Evolutionary conservation across 1,140 invertebrate species (phyloP).

Genomic region (Neocloeon triangulifer): DNA sequence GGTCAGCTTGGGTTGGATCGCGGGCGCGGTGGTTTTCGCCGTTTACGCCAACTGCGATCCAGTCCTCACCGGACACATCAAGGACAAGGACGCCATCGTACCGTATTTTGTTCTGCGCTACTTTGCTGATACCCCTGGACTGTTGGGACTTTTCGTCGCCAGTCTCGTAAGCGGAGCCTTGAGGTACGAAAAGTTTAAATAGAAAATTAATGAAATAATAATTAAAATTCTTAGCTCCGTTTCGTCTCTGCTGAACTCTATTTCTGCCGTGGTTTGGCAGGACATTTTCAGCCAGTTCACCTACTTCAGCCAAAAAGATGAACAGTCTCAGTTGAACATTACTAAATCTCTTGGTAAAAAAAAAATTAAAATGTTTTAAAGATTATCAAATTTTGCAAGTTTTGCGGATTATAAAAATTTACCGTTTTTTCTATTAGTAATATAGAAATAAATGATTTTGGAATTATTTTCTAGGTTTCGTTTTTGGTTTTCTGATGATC

Average conservation of each 20-base stretch:
- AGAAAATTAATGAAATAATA: not conserved
- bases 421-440: too few relatives aligned
- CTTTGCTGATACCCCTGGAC: slow-evolving; percentile 14
- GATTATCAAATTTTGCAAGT: too few relatives aligned
- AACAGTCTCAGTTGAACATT: slow-evolving; percentile 5
- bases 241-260: slow-evolving; percentile 20
- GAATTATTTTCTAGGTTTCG: too few relatives aligned
- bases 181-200: slow-evolving; percentile 15
- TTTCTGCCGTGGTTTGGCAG: slow-evolving; percentile 21
- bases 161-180: slow-evolving; percentile 21
- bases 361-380: too few relatives aligned
- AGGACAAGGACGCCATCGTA: slow-evolving; percentile 14
- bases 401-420: too few relatives aligned
- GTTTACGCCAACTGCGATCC: slow-evolving; percentile 22
- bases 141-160: slow-evolving; percentile 23
- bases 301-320: slow-evolving; percentile 6
- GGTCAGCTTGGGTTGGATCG: slow-evolving; percentile 6
- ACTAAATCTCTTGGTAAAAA: slow-evolving; percentile 9
- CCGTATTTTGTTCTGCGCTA: too few relatives aligned
- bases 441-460: too few relatives aligned
- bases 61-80: slow-evolving; percentile 11
- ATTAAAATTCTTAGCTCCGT: too few relatives aligned
- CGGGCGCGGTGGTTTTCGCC: slow-evolving; percentile 20
- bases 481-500: too few relatives aligned
- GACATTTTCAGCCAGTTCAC: slow-evolving; percentile 13